Conservation (phyloP, 1,140 invertebrate genomes). For the Acromyrmex charruanus region DNA sequence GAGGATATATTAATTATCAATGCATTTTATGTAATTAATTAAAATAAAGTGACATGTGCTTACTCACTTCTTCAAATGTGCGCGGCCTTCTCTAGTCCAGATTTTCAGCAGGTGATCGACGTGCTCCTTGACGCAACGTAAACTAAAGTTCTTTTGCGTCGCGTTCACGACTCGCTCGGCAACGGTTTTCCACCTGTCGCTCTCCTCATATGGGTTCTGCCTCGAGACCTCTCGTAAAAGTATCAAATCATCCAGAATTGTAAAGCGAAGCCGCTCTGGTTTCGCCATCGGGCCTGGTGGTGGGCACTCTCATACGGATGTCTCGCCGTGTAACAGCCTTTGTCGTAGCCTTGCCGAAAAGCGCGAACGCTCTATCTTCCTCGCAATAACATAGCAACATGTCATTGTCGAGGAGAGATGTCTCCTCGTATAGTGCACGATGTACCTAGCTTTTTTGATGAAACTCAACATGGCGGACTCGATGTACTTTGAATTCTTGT, state of each 20-base stretch:
- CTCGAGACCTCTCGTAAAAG: constrained; percentile 39
- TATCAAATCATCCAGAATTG: constrained; percentile 52
- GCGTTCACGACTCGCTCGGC: constrained; percentile 42
- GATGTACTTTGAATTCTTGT: not conserved
- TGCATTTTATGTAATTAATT: constrained; percentile 5
- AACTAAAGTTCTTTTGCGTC: constrained; percentile 48
- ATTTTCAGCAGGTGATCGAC: constrained; percentile 57
- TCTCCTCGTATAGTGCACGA: not conserved
- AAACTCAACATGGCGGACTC: constrained; percentile 8
- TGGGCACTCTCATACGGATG: constrained; percentile 24
- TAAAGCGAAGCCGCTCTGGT: constrained; percentile 53
- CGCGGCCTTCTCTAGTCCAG: constrained; percentile 45
- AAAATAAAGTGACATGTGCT: not conserved
- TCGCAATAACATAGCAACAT: constrained; percentile 58
- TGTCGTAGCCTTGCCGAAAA: not conserved
- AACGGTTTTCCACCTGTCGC: constrained; percentile 46
- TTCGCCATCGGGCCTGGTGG: constrained; percentile 31
- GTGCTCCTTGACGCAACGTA: constrained; percentile 49
- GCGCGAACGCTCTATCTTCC: constrained; percentile 12
- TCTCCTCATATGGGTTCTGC: constrained; percentile 42
- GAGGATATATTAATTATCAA: not conserved
- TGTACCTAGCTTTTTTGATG: constrained; percentile 6
- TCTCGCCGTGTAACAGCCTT: not conserved
- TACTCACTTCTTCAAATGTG: constrained; percentile 44
- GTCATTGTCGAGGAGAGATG: constrained; percentile 18